Conservation (phyloP, 1,140 invertebrate species). For the Cotesia vestalis region DNA sequence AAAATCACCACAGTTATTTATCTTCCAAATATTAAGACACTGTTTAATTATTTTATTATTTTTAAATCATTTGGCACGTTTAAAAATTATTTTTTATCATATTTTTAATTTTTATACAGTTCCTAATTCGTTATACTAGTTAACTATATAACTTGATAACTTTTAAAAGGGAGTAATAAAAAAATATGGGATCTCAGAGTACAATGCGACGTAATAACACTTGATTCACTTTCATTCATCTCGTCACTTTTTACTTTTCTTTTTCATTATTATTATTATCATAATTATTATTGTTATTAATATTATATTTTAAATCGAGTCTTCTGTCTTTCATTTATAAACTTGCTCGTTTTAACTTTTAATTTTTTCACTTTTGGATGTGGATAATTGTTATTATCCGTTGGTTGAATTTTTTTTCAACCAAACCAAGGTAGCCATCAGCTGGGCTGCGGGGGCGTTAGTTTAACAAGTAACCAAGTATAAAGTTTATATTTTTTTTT, state of each 20-base stretch:
- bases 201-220: constrained; percentile 19
- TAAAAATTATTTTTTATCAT: constrained; percentile 1
- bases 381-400: background rate
- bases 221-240: constrained; percentile 2
- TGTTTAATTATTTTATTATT: constrained; percentile 18
- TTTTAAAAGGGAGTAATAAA: constrained; percentile 27
- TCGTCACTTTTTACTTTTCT: no score
- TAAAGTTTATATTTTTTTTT: constrained; percentile 76
- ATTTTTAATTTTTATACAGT: constrained; percentile 12
- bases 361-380: background rate
- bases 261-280: no score
- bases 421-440: constrained; percentile 68
- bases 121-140: constrained; percentile 2
- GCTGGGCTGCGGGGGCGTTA: constrained; percentile 66
- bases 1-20: constrained; percentile 25
- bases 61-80: constrained; percentile 31
- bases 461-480: constrained; percentile 78
- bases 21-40: constrained; percentile 26
- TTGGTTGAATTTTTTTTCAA: constrained; percentile 40
- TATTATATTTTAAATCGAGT: background rate
- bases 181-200: constrained; percentile 36
- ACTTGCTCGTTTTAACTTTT: background rate
- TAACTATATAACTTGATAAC: no score
- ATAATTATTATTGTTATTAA: background rate
- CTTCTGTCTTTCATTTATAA: constrained; percentile 3